Evolutionary conservation across 2,797 vertebrate species (phyloP), one percentile per base, ranked within the genome.

Genomic region (Morelia viridis): DNA sequence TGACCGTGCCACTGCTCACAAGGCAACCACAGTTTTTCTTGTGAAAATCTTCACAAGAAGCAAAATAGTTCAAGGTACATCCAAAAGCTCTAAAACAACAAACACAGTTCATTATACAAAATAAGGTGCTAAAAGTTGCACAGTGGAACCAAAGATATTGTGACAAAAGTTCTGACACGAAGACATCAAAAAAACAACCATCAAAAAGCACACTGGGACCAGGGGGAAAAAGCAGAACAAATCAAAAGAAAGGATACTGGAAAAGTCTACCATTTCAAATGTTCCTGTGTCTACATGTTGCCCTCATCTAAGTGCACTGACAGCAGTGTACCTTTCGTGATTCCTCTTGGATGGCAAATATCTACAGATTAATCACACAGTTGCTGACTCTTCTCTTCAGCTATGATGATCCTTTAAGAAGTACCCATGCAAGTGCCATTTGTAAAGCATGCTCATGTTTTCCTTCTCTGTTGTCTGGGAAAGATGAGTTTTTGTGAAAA

Each of bases 61-160:
- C 93, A 95, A 95, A 93, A 61, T 6, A 64, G 3, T 28, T 11
- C 31, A 50, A 92, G 92, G 1, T 56, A 92, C 94, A 94, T 90
- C 95, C 94, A 85, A 87, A 95, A 94, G 91, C 94, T 92, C 87
- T 41, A 91, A 89, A 96, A 95, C 95, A 95, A 95, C 94, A 96
- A 97, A 96, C 94, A 94, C 96, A 95, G 95, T 97, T 97, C 96
- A 96, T 97, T 95, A 95, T 95, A 93, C 93, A 95, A 96, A 97
- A 96, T 93, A 94, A 95, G 96, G 96, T 97, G 96, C 95, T 94
- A 96, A 96, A 96, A 97, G 94, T 96, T 95, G 95, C 93, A 60
- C 7, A 96, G 95, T 91, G 95, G 95, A 96, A 97, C 97, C 97
- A 97, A 97, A 97, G 31, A 41, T 19, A 9, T 22, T 76, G 31